These are phyloP conservation scores for Tetrapedia diversipes DNA, from an alignment of 2,888 invertebrate genomes.

Conservation along the genomic window DNA sequence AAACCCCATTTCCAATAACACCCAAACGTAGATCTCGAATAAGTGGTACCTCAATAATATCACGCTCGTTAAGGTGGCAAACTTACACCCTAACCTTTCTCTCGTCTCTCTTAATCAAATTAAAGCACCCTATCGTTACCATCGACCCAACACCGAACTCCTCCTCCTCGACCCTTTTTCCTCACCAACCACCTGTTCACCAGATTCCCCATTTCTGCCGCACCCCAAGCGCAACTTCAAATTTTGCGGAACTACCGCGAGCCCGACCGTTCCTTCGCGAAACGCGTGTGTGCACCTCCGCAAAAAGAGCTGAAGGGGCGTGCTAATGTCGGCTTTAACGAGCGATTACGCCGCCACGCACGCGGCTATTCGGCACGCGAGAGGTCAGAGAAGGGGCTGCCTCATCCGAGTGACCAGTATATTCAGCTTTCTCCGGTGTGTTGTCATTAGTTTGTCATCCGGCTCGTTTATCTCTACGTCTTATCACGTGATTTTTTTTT, in stretches of 20 bases:
- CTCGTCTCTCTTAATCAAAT: neutral
- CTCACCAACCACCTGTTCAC: neutral
- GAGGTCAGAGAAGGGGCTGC: slow-evolving; percentile 44
- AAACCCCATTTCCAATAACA: no score
- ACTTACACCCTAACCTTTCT: neutral
- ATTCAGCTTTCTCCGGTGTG: slow-evolving; percentile 57
- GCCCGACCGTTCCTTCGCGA: neutral
- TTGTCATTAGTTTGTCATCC: slow-evolving; percentile 64
- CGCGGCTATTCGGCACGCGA: slow-evolving; percentile 55
- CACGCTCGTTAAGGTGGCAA: no score
- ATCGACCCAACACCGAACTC: neutral
- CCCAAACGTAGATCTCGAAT: no score
- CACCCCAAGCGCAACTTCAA: slow-evolving; percentile 5
- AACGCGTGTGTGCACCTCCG: neutral
- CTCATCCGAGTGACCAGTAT: slow-evolving; percentile 25
- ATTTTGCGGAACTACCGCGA: slow-evolving; percentile 27
- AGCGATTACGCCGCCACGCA: slow-evolving; percentile 47
- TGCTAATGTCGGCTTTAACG: slow-evolving; percentile 36
- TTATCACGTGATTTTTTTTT: no score
- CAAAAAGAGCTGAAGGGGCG: slow-evolving; percentile 41
- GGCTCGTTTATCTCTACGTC: slow-evolving; percentile 54
- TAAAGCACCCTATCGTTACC: neutral
- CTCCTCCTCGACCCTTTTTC: neutral
- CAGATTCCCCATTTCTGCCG: neutral
- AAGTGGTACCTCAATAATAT: no score